Conservation (phyloP, 2,797 vertebrate genomes). For the Chiloscyllium punctatum region DNA sequence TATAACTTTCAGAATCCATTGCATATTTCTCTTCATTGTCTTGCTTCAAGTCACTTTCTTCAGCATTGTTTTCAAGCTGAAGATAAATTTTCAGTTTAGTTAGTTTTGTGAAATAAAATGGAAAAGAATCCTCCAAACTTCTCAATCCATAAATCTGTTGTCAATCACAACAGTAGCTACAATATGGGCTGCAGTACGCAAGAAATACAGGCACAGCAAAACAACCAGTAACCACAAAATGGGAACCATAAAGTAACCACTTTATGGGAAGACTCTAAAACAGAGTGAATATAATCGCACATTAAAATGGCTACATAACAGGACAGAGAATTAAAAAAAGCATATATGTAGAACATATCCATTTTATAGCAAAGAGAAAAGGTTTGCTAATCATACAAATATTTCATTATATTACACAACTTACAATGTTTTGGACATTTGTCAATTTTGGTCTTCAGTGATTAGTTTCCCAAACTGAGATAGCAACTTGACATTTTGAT, state of each 20-base stretch:
- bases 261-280: background rate
- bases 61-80: conserved; percentile 69
- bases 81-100: background rate
- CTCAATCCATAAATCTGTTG: background rate
- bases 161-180: background rate
- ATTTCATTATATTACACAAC: background rate
- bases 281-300: background rate
- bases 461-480: background rate
- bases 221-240: background rate
- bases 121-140: background rate
- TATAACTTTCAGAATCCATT: conserved; percentile 78
- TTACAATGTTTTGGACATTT: background rate
- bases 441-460: background rate
- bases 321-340: background rate
- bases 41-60: conserved; percentile 55
- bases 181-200: background rate
- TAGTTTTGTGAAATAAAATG: background rate
- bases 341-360: background rate
- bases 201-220: background rate
- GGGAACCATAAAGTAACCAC: too few species aligned
- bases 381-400: background rate
- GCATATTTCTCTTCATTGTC: conserved; percentile 70
- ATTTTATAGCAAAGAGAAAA: background rate
- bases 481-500: background rate
- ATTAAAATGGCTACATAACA: background rate